phyloP scores from a whole-genome alignment of 2,797 vertebrate genomes.

The Enteromius mattozi region DNA sequence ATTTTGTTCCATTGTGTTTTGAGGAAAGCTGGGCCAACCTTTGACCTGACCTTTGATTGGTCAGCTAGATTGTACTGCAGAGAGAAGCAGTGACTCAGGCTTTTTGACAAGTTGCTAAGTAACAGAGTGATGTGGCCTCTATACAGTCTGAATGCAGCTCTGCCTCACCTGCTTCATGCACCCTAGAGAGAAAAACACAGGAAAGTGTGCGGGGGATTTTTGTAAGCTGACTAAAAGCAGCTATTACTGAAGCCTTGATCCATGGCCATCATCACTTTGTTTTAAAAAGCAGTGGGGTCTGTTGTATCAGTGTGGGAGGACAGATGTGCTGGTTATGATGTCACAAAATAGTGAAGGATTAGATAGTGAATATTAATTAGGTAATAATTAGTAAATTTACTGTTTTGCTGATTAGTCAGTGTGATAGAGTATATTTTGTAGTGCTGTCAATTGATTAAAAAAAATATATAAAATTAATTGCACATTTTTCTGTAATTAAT shows the following conservation, averaged over 20 bases:
- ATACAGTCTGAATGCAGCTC: conserved; percentile 49
- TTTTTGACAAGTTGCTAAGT: conserved; percentile 62
- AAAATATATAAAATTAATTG: too few species aligned
- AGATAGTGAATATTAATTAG: background rate
- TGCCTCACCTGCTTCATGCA: conserved; percentile 53
- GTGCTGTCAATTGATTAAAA: too few species aligned
- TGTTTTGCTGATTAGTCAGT: background rate
- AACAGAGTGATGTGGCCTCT: conserved; percentile 53
- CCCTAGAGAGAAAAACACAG: conserved; percentile 37
- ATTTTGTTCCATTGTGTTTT: conserved; percentile 23
- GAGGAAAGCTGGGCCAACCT: background rate
- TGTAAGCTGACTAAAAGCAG: conserved; percentile 13
- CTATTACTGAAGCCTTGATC: conserved; percentile 21
- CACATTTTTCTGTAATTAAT: too few species aligned
- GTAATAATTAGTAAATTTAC: background rate
- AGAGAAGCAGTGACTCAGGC: conserved; percentile 49
- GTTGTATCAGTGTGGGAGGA: background rate
- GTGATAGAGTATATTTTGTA: background rate
- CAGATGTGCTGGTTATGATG: background rate
- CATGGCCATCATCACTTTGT: background rate
- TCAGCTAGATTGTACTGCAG: conserved; percentile 28
- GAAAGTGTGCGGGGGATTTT: background rate
- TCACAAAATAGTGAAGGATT: background rate
- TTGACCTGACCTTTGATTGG: conserved; percentile 48
- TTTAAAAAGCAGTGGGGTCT: background rate